Evolutionary conservation across 2,797 vertebrate species (phyloP).

Genomic region (Schizopygopsis malacanthus): DNA sequence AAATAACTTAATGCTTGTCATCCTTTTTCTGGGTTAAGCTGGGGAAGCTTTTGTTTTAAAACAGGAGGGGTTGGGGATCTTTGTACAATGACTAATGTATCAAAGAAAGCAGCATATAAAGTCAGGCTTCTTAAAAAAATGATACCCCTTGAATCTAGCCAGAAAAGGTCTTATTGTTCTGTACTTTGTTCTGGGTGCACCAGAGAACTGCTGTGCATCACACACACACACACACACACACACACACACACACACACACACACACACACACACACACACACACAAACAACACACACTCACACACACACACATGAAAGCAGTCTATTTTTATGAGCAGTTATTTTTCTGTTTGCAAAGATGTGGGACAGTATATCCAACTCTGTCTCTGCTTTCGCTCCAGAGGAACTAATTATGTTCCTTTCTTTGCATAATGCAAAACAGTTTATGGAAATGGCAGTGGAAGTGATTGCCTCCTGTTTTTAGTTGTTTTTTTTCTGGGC

Average conservation of each 20-base stretch:
- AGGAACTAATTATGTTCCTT: conserved; percentile 68
- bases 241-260: neutral
- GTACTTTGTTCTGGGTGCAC: neutral
- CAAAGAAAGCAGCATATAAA: conserved; percentile 25
- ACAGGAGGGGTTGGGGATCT: conserved; percentile 30
- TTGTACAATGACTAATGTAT: conserved; percentile 47
- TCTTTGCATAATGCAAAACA: conserved; percentile 66
- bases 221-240: too few relatives aligned
- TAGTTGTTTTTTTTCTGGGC: conserved; percentile 46
- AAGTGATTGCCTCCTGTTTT: conserved; percentile 56
- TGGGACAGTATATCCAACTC: conserved; percentile 53
- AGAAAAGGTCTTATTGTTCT: conserved; percentile 26
- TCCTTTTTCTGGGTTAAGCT: conserved; percentile 33
- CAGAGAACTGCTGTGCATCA: neutral
- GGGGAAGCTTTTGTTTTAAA: conserved; percentile 26
- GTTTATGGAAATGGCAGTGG: conserved; percentile 63
- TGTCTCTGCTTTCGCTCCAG: conserved; percentile 56
- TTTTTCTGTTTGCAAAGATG: conserved; percentile 56
- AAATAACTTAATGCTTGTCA: conserved; percentile 13
- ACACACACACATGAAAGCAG: conserved; percentile 31
- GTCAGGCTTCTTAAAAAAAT: conserved; percentile 20
- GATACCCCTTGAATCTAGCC: conserved; percentile 41
- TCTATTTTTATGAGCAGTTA: conserved; percentile 39
- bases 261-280: neutral
- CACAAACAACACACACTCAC: too few relatives aligned